A percentile compares a stretch with the other conserved stretches of the same genome.
Conservation (phyloP, 1,140 invertebrate genomes). For the silkworm (Bombyx mori) region DNA sequence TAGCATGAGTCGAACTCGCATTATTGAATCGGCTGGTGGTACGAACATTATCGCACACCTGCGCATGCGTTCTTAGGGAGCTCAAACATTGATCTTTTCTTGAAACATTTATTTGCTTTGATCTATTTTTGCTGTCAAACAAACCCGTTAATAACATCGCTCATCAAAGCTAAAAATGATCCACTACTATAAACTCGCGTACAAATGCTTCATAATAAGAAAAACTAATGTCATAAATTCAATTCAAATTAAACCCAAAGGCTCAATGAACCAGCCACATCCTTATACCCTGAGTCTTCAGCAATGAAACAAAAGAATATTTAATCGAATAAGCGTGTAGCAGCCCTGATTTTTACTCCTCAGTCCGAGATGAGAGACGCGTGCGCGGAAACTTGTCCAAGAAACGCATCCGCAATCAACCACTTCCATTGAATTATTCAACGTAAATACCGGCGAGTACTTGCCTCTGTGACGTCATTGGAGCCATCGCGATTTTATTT, state of each 20-base stretch:
- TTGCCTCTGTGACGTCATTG: no score
- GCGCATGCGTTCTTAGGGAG: constrained; percentile 8
- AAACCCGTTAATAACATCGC: no score
- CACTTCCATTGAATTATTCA: constrained; percentile 17
- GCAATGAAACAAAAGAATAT: no score
- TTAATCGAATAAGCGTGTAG: no score
- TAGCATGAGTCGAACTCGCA: constrained; percentile 6
- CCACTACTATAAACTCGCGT: no score
- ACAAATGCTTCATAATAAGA: no score
- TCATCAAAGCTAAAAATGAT: no score
- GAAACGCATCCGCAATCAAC: constrained; percentile 4
- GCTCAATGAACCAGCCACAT: no score
- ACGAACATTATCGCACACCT: constrained; percentile 16
- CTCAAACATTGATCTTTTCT: not conserved
- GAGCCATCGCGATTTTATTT: no score
- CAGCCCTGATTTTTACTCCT: not conserved
- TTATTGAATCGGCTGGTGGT: constrained; percentile 10
- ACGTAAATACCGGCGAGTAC: not conserved
- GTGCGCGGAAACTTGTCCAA: constrained; percentile 3
- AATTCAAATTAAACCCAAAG: no score
- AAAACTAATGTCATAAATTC: no score
- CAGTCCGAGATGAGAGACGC: not conserved
- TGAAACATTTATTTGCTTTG: not conserved
- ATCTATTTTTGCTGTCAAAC: not conserved
- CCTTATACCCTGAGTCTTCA: no score